Evolutionary conservation across 2,888 invertebrate species (phyloP).

Genomic region (Cinara cedri): DNA sequence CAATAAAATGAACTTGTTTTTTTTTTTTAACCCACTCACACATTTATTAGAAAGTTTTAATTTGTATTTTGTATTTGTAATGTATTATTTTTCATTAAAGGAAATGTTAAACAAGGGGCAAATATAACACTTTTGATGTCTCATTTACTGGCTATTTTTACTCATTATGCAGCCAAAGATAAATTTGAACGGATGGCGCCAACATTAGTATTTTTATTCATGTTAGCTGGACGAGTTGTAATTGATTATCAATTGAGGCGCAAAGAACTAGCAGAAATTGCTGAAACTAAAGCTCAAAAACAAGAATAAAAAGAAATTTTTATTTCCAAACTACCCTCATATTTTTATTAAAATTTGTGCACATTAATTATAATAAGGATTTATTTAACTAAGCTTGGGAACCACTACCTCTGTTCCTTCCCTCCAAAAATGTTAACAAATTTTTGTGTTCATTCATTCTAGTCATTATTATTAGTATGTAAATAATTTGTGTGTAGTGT

Average conservation of each 20-base stretch:
- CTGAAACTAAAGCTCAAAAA: constrained; percentile 65
- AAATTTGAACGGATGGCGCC: constrained; percentile 90
- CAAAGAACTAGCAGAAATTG: constrained; percentile 64
- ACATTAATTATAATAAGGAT: constrained; percentile 43
- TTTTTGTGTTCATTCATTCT: constrained; percentile 51
- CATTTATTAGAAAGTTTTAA: constrained; percentile 49
- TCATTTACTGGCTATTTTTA: constrained; percentile 89
- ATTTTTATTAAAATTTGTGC: constrained; percentile 35
- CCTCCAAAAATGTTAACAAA: constrained; percentile 29
- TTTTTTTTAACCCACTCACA: background rate
- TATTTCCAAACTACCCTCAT: constrained; percentile 41
- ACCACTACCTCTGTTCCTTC: constrained; percentile 40
- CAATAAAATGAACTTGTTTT: background rate
- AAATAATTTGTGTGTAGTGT: constrained; percentile 45
- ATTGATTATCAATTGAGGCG: constrained; percentile 75
- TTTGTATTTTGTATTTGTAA: constrained; percentile 21
- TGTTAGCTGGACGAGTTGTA: constrained; percentile 86
- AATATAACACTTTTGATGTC: constrained; percentile 82
- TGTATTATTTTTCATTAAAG: constrained; percentile 71
- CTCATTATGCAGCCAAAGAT: constrained; percentile 90
- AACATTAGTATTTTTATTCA: constrained; percentile 85
- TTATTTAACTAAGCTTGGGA: constrained; percentile 38
- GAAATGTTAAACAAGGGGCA: constrained; percentile 87
- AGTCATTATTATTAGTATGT: constrained; percentile 53
- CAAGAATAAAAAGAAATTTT: constrained; percentile 64